Evolutionary conservation across 2,113 vertebrate genomes (phyloP).

Genomic region (Cairina moschata): DNA sequence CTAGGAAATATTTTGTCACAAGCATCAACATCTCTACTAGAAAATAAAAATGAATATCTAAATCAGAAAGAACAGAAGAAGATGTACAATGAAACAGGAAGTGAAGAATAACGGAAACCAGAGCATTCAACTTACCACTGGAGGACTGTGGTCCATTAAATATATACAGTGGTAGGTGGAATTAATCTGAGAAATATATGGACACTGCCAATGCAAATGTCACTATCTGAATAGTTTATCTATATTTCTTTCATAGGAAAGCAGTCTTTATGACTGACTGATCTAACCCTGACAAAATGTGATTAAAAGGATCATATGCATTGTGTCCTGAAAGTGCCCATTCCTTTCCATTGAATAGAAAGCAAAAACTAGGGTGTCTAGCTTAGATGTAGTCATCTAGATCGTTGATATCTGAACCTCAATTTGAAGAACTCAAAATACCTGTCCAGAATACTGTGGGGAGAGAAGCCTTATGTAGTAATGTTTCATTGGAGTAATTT

Average conservation of each 20-base stretch:
- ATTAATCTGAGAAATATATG: neutral
- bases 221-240: neutral
- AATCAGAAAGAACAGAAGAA: neutral
- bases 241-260: neutral
- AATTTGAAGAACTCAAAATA: neutral
- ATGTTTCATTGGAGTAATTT: neutral
- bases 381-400: neutral
- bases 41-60: neutral
- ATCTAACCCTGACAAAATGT: neutral
- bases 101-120: neutral
- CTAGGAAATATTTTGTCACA: neutral
- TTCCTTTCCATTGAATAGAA: neutral
- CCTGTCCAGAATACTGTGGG: neutral
- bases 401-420: neutral
- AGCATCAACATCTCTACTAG: neutral
- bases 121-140: neutral
- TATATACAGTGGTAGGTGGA: neutral
- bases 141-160: neutral
- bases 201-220: neutral
- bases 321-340: neutral
- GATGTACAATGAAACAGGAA: neutral
- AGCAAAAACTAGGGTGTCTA: neutral
- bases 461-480: neutral
- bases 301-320: neutral
- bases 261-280: neutral